These are phyloP conservation scores for Ethmia dodecea DNA, from an alignment of 2,888 invertebrate genomes.

Conservation along the genomic window DNA sequence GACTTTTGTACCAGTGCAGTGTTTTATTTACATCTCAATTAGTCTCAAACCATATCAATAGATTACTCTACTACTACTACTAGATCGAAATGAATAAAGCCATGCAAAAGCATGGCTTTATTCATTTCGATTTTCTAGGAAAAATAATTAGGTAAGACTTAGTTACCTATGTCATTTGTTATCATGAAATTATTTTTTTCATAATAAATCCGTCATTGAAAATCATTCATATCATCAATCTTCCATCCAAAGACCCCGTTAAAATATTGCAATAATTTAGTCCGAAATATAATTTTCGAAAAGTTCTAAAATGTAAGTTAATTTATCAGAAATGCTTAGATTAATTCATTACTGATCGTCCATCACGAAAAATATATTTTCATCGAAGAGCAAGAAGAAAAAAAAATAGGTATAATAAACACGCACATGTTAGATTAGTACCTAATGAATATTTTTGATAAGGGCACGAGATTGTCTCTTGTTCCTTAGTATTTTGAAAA, in stretches of 20 bases:
- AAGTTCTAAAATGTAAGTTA: neutral
- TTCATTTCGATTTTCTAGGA: no score
- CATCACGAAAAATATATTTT: conserved; percentile 35
- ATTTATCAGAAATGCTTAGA: conserved; percentile 14
- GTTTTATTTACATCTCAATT: conserved; percentile 46
- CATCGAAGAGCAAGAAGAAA: no score
- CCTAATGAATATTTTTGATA: conserved; percentile 56
- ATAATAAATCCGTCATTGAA: conserved; percentile 26
- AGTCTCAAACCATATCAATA: no score
- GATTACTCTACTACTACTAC: no score
- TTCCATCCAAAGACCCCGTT: conserved; percentile 49
- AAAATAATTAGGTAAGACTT: no score
- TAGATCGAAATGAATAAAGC: no score
- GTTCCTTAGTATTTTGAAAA: conserved; percentile 15
- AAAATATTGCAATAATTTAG: neutral
- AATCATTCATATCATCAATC: conserved; percentile 59
- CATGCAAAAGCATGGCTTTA: no score
- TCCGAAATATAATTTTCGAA: neutral
- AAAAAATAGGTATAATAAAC: conserved; percentile 43
- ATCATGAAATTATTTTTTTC: conserved; percentile 19
- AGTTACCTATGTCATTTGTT: conserved; percentile 35
- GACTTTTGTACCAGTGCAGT: conserved; percentile 31
- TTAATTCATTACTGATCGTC: conserved; percentile 29
- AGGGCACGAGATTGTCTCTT: conserved; percentile 21
- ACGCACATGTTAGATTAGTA: conserved; percentile 48